Evolutionary conservation across 2,797 vertebrate genomes (phyloP).

Genomic region (Anas acuta): DNA sequence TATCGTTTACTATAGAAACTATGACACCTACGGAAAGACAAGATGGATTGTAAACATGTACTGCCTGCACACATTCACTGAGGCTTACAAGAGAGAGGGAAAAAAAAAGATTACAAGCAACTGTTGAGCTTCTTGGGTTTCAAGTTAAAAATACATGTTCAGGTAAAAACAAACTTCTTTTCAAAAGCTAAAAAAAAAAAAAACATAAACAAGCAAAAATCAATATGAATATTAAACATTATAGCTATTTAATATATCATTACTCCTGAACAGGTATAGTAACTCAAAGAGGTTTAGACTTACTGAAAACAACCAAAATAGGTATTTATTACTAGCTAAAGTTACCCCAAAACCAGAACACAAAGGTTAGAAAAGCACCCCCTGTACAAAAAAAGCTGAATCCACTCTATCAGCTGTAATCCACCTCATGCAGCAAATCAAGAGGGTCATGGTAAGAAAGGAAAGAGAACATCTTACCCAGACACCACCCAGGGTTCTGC

Average conservation of each 20-base stretch:
- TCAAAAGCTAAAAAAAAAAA: background rate
- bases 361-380: background rate
- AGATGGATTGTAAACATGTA: background rate
- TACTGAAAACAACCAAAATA: background rate
- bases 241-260: background rate
- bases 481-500: slow-evolving; percentile 99
- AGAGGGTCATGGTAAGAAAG: background rate
- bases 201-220: background rate
- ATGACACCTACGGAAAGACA: slow-evolving; percentile 85
- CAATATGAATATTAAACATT: background rate
- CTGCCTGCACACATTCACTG: background rate
- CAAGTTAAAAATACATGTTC: background rate
- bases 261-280: background rate
- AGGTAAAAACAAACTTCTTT: background rate
- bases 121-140: background rate
- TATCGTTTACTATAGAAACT: slow-evolving; percentile 99
- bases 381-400: background rate
- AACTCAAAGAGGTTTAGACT: background rate
- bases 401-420: background rate
- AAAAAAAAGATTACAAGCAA: background rate
- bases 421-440: accelerated
- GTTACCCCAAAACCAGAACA: background rate
- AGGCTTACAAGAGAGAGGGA: background rate
- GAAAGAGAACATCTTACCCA: slow-evolving; percentile 80
- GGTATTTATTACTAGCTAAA: background rate